Evolutionary conservation across 37 sponge, comb jelly and placozoan genomes (phyloP), one percentile per base, ranked within the genome.

Genomic region (Lycopodina hypogea): DNA sequence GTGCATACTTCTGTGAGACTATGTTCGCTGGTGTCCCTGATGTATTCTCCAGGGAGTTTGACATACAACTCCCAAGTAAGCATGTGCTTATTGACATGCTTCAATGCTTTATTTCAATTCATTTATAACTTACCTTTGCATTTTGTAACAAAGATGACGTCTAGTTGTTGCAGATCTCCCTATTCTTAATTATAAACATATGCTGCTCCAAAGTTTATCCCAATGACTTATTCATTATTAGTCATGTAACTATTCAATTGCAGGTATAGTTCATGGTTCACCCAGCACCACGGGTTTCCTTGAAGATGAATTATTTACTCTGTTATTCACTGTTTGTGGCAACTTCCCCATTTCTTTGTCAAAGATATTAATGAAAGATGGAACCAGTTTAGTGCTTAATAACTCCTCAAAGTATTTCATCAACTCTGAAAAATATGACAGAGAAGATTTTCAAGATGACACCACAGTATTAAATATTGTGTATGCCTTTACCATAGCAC

Each of bases 1-100:
- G 41, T 23, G 29, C 28, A 6, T 85, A 85, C 59, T 50, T 36
- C 21, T 85, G 86, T 78, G 59, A 32, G 32, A 75, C 52, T 21
- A 40, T 45, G 9, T 42, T 45, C 50, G 4, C 35, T 24, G 56
- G 55, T 26, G 22, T 55, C 2, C 4, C 1, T 55, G 55, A n/a
- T 26, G 11, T 12, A 14, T n/a, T 33, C 6, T 56, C 21, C 2
- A 41, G 61, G 57, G 21, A 64, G 24, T 23, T 14, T 56, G 21
- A 34, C 8, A 14, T 83, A 39, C 41, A 75, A 58, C 55, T 74
- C 56, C 75, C 45, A 30, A 21, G 76, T 76, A 41, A 61, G 74
- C 23, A 7, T 29, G 7, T 18, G 3, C 1, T 73, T 18, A 3
- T 30, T 30, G 56, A n/a, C n/a, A n/a, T n/a, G n/a, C n/a, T n/a